Evolutionary conservation across 1,140 invertebrate genomes (phyloP), one percentile per base, ranked within the genome.

Genomic region (Lineus longissimus): DNA sequence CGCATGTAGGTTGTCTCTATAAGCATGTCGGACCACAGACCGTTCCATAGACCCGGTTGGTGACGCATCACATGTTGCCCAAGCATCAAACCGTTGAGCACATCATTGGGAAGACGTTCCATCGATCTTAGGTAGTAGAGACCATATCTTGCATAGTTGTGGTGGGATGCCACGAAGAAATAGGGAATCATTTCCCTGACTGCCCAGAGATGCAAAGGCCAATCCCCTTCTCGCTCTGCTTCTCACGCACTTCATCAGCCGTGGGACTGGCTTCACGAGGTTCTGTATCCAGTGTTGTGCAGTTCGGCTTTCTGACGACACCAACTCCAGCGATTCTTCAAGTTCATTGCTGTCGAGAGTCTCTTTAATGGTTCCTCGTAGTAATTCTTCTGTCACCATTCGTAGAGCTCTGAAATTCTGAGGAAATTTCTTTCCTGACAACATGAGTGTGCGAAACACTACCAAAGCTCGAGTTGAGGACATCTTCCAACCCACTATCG

Each of bases 141-240:
- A 23, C 67, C 64, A 66, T 73, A 73, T 23, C 68, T 62, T 40
- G 68, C 70, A 65, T 73, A 73, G 55, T 70, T 72, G 0, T 62
- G 27, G 59, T 73, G 72, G 0, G 60, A 62, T 25, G 70, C 61
- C 17, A 68, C 70, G 68, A 72, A 72, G 59, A 72, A 72, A 27
- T 68, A 70, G n/a, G 64, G 63, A 27, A 73, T 51, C 71, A 72
- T 72, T 22, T 15, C 4, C 29, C 9, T 22, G 13, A 68, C 25
- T 25, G 63, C 63, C 29, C 7, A 30, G 6, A 71, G 59, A 68
- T 72, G 70, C 13, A 73, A 57, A 13, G 62, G 36, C 66, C 71
- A 74, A 23, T 73, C 67, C 9, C 36, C 67, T 61, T 73, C 70
- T 61, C 69, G 45, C 40, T 72, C 67, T n/a, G 70, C 70, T n/a